phyloP scores from a whole-genome alignment of 2,113 vertebrate species.

The Clarias magur region DNA sequence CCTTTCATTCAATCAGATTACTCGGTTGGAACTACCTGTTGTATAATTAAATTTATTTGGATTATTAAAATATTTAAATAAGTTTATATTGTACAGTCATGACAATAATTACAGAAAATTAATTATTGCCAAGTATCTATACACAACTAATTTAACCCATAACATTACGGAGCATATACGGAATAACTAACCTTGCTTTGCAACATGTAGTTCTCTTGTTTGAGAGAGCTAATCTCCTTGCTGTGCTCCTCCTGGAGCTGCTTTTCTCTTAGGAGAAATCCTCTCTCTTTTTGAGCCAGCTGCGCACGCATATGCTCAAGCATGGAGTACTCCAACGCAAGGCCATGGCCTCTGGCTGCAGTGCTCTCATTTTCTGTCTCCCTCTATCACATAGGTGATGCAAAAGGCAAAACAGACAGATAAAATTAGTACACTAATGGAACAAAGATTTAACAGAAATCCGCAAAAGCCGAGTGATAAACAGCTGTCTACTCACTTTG shows the following conservation, averaged over 20 bases:
- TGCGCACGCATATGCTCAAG: slow-evolving; percentile 71
- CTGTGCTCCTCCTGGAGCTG: slow-evolving; percentile 72
- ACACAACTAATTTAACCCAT: background rate
- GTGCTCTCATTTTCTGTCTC: slow-evolving; percentile 34
- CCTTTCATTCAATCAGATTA: too few species aligned
- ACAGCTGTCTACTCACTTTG: slow-evolving; percentile 21
- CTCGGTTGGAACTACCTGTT: too few species aligned
- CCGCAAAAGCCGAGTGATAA: background rate
- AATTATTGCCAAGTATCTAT: background rate
- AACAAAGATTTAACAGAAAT: background rate
- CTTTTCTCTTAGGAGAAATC: slow-evolving; percentile 64
- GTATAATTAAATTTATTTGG: background rate
- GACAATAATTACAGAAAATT: background rate
- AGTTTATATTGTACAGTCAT: background rate
- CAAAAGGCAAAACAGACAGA: background rate
- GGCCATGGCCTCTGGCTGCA: slow-evolving; percentile 25
- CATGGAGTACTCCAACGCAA: slow-evolving; percentile 63
- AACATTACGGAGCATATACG: background rate
- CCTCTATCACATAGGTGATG: background rate
- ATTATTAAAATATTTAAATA: background rate
- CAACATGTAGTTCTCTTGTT: slow-evolving; percentile 85
- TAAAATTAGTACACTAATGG: background rate
- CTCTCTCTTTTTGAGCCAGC: slow-evolving; percentile 74
- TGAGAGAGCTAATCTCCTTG: slow-evolving; percentile 75
- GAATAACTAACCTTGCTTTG: slow-evolving; percentile 80